These are phyloP conservation scores for Sinella curviseta DNA, from an alignment of 1,140 invertebrate species.

Conservation along the genomic window DNA sequence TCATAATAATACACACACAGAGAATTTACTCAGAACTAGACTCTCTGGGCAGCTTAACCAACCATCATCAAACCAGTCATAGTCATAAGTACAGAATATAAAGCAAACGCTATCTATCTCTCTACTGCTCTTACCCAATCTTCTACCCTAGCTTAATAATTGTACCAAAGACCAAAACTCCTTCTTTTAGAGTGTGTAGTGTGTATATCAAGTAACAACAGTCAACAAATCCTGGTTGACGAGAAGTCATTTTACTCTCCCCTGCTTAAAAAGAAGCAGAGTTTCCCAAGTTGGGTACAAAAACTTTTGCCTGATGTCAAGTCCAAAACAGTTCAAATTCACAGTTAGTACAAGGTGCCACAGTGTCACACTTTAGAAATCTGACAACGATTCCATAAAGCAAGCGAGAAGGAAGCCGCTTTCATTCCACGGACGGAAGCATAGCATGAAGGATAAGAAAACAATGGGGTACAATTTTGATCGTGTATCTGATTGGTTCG, in stretches of 20 bases:
- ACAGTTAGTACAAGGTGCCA: neutral
- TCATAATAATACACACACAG: neutral
- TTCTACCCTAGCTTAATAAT: neutral
- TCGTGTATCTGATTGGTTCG: constrained; percentile 48
- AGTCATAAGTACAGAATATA: neutral
- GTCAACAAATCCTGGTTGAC: neutral
- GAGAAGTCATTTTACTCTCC: neutral
- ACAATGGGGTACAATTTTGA: neutral
- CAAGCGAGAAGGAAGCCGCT: neutral
- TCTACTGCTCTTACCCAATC: neutral
- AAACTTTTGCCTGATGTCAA: neutral
- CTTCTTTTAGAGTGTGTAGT: neutral
- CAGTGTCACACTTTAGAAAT: neutral
- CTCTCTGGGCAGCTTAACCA: neutral
- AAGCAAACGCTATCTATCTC: neutral
- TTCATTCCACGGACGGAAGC: neutral
- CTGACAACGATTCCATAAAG: neutral
- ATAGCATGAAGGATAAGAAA: constrained; percentile 28
- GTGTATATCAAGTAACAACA: neutral
- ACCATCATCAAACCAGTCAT: neutral
- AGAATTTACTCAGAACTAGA: neutral
- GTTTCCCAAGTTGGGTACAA: neutral
- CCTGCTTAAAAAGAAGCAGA: neutral
- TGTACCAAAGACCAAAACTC: neutral
- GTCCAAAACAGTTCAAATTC: neutral